phyloP scores from a whole-genome alignment of 2,113 vertebrate genomes.

The Callocephalon fimbriatum region DNA sequence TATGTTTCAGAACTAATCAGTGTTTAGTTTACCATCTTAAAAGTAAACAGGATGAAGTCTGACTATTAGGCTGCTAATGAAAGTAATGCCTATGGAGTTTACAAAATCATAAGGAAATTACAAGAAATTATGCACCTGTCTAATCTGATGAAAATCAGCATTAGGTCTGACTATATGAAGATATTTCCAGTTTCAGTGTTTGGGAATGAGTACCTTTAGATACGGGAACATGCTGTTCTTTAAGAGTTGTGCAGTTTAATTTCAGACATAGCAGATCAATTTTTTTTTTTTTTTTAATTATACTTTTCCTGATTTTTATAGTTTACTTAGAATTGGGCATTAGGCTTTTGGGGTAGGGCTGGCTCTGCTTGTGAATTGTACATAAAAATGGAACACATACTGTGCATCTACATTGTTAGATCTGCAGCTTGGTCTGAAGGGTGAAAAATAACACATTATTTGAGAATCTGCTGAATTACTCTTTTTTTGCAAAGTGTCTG shows the following conservation, averaged over 20 bases:
- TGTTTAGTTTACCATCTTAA: not conserved
- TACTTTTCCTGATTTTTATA: not conserved
- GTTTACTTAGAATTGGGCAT: not conserved
- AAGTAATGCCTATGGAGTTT: not conserved
- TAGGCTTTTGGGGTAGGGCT: not conserved
- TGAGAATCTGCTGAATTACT: not conserved
- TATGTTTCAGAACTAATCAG: not conserved
- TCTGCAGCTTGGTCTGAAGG: not conserved
- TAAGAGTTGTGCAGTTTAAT: not conserved
- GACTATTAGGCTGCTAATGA: not conserved
- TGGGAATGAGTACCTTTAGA: not conserved
- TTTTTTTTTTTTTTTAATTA: not conserved
- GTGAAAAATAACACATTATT: not conserved
- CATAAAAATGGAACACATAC: not conserved
- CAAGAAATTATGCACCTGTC: not conserved
- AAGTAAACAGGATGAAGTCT: not conserved
- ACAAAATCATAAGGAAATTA: not conserved
- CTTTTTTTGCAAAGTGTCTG: not conserved
- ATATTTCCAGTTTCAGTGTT: not conserved
- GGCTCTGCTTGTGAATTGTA: not conserved
- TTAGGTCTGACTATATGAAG: not conserved
- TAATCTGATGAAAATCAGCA: not conserved
- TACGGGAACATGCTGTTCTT: not conserved
- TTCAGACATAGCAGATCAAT: not conserved
- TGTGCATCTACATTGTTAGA: not conserved